Conservation (phyloP, 2,113 vertebrate genomes). For the Phoxinus phoxinus region DNA sequence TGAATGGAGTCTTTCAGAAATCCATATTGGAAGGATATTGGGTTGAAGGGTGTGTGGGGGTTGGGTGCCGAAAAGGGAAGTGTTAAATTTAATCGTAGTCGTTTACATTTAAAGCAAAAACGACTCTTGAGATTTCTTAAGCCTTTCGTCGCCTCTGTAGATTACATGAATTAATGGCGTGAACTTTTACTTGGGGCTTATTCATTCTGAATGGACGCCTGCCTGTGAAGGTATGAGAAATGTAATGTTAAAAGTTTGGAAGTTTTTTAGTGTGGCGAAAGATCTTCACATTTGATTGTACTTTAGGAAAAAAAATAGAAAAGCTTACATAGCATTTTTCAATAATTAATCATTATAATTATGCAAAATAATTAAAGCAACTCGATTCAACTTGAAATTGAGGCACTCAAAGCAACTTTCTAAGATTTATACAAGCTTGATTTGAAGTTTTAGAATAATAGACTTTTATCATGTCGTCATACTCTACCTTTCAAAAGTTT, state of each 20-base stretch:
- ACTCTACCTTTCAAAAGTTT: neutral
- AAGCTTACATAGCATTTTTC: neutral
- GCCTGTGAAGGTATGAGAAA: conserved; percentile 29
- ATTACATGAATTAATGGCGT: conserved; percentile 59
- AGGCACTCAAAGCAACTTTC: neutral
- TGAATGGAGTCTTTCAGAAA: conserved; percentile 67
- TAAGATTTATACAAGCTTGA: neutral
- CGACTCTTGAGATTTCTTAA: conserved; percentile 67
- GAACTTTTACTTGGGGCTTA: conserved; percentile 37
- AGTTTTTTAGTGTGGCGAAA: conserved; percentile 23
- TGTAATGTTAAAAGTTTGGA: conserved; percentile 4
- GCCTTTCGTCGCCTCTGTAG: conserved; percentile 67
- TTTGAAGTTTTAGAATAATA: neutral
- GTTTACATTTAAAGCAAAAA: conserved; percentile 70
- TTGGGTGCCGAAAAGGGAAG: conserved; percentile 47
- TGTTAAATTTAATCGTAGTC: conserved; percentile 67
- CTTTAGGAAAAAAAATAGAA: conserved; percentile 32
- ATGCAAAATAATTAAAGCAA: too few species aligned
- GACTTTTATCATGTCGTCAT: neutral
- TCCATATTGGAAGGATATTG: conserved; percentile 65
- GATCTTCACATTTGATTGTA: conserved; percentile 31
- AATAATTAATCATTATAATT: neutral
- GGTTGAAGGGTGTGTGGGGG: conserved; percentile 40
- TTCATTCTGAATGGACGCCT: conserved; percentile 29
- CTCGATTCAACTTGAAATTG: too few species aligned